phyloP scores from a whole-genome alignment of 2,797 vertebrate genomes.

The Falco berigora region DNA sequence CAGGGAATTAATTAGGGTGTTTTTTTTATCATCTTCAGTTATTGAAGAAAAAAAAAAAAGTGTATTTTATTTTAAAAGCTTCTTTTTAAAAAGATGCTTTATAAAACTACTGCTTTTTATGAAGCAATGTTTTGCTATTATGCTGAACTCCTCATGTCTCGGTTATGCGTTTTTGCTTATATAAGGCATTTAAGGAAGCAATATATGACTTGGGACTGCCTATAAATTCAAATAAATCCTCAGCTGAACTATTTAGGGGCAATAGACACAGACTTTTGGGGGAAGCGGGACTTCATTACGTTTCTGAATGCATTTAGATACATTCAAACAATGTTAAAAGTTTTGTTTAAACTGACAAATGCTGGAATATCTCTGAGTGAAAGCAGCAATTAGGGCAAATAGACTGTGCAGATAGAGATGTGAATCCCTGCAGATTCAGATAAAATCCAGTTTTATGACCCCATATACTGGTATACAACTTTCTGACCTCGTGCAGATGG shows the following conservation, averaged over 20 bases:
- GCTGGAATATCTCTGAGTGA: background rate
- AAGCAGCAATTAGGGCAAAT: conserved; percentile 38
- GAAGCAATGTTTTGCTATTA: conserved; percentile 1
- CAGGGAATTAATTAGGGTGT: background rate
- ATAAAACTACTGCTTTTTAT: conserved; percentile 7
- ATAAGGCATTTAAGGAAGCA: conserved; percentile 46
- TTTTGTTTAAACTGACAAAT: conserved; percentile 60
- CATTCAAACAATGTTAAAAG: conserved; percentile 29
- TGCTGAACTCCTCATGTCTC: conserved; percentile 12
- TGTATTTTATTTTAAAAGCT: background rate
- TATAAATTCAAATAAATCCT: conserved; percentile 67
- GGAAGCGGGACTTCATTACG: conserved; percentile 31
- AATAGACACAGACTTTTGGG: conserved; percentile 2
- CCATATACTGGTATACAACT: background rate
- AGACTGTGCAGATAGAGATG: background rate
- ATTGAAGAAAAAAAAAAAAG: background rate
- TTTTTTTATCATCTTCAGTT: background rate
- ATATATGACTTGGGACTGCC: conserved; percentile 15
- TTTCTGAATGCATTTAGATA: conserved; percentile 35
- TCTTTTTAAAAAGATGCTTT: background rate
- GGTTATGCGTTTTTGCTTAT: conserved; percentile 49
- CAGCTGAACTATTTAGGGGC: conserved; percentile 29
- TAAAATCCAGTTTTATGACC: conserved; percentile 24
- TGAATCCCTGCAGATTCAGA: conserved; percentile 9
- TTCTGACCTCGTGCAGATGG: background rate